These are phyloP conservation scores for Pycnomerus fuliginosus DNA, from an alignment of 2,888 invertebrate genomes.

Conservation along the genomic window DNA sequence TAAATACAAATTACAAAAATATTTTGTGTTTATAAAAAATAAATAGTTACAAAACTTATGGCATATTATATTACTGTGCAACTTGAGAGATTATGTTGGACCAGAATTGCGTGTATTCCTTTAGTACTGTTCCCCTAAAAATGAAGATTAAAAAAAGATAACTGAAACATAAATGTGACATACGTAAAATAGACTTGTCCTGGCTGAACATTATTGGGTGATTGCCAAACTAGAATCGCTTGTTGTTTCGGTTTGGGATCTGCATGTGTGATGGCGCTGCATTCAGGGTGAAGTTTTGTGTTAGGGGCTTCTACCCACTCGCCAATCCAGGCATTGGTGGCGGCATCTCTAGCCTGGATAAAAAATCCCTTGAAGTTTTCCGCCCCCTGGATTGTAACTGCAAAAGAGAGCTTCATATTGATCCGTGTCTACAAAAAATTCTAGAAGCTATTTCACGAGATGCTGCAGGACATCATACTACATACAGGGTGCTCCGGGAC, in stretches of 20 bases:
- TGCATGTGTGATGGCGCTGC: conserved; percentile 76
- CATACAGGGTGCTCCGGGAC: too few species aligned
- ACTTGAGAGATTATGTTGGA: conserved; percentile 63
- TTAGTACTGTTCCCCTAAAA: conserved; percentile 74
- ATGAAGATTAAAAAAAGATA: conserved; percentile 9
- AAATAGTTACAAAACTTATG: not conserved
- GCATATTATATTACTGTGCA: conserved; percentile 16
- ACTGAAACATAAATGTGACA: conserved; percentile 53
- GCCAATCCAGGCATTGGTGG: conserved; percentile 74
- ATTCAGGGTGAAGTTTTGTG: conserved; percentile 75
- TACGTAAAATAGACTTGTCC: conserved; percentile 82
- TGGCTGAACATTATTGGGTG: conserved; percentile 60
- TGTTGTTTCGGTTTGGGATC: conserved; percentile 73
- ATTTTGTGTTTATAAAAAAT: not conserved
- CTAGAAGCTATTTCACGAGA: not conserved
- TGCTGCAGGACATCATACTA: too few species aligned
- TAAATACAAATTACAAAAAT: too few species aligned
- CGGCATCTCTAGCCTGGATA: conserved; percentile 74
- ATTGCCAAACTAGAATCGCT: conserved; percentile 74
- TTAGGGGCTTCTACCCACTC: conserved; percentile 72
- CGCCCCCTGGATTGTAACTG: conserved; percentile 44
- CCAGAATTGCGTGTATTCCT: conserved; percentile 77
- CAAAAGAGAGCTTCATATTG: conserved; percentile 15
- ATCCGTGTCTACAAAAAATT: conserved; percentile 5
- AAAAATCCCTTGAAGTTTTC: conserved; percentile 80